Percentiles rank a stretch among this genome's conserved stretches.
Evolutionary conservation across 2,888 invertebrate genomes (phyloP).

Genomic region (Acrocera orbiculus): DNA sequence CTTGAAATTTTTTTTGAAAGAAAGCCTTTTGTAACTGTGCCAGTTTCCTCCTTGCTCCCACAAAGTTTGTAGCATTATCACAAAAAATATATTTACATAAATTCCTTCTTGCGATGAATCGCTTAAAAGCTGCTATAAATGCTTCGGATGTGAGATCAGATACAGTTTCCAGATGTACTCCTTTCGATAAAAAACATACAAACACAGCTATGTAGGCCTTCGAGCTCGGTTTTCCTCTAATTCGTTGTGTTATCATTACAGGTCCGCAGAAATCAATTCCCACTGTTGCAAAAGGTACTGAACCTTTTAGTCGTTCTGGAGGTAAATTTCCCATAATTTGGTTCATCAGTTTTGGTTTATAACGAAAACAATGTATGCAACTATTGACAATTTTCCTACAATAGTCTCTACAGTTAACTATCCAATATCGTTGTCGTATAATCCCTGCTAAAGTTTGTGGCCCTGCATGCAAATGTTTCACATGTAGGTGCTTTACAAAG

Average conservation of each 20-base stretch:
- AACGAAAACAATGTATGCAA: slow-evolving; percentile 8
- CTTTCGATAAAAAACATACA: slow-evolving; percentile 8
- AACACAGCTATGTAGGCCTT: slow-evolving; percentile 12
- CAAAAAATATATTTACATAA: slow-evolving; percentile 8
- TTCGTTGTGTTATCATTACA: slow-evolving; percentile 8
- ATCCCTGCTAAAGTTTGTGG: slow-evolving; percentile 4
- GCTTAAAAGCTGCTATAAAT: slow-evolving; percentile 12
- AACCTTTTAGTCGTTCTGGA: slow-evolving; percentile 6
- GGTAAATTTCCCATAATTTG: slow-evolving; percentile 13
- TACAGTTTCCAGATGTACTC: slow-evolving; percentile 12
- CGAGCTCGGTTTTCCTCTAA: slow-evolving; percentile 3
- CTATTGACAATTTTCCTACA: slow-evolving; percentile 3
- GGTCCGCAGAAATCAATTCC: slow-evolving; percentile 13
- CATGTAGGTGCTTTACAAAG: slow-evolving; percentile 1
- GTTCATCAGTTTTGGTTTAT: not conserved
- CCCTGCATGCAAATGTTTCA: slow-evolving; percentile 7
- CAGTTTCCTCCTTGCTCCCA: slow-evolving; percentile 5
- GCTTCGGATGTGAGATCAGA: slow-evolving; percentile 10
- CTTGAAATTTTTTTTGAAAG: too few relatives aligned
- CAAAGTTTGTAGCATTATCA: slow-evolving; percentile 13
- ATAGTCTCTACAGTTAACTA: slow-evolving; percentile 4
- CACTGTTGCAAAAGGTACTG: slow-evolving; percentile 9
- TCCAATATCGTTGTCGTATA: slow-evolving; percentile 6
- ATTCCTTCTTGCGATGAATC: slow-evolving; percentile 10
- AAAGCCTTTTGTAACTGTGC: too few relatives aligned